Evolutionary conservation across 2,113 vertebrate species (phyloP).

Genomic region (Prietella phreatophila): DNA sequence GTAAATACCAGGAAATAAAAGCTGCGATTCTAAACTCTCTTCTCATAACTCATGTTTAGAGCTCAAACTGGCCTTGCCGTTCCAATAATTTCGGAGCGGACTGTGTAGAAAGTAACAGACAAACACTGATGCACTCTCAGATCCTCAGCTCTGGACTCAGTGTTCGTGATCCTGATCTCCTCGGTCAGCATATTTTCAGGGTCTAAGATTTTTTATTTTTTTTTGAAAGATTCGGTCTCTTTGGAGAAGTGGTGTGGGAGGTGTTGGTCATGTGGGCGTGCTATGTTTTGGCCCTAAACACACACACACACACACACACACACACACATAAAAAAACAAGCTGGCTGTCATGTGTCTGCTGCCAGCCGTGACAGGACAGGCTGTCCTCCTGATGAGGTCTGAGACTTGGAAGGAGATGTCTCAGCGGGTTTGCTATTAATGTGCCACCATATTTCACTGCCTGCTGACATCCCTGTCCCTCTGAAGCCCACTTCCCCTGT

Average conservation of each 20-base stretch:
- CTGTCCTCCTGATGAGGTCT: constrained; percentile 33
- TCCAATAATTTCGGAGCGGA: no score
- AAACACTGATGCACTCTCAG: not conserved
- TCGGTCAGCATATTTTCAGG: not conserved
- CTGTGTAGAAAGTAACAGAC: not conserved
- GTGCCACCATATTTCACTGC: constrained; percentile 27
- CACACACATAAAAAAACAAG: not conserved
- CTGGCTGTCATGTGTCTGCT: constrained; percentile 31
- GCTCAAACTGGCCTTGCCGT: no score
- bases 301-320: not conserved
- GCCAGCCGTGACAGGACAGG: constrained; percentile 35
- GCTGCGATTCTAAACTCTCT: no score
- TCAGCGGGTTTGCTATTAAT: constrained; percentile 28
- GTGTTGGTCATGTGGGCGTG: not conserved
- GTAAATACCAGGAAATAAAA: no score
- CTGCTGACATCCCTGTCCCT: not conserved
- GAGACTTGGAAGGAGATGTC: constrained; percentile 38
- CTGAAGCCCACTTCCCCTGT: not conserved
- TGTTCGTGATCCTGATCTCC: not conserved
- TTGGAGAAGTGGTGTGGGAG: not conserved
- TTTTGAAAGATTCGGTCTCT: not conserved
- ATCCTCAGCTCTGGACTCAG: not conserved
- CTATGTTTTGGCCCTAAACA: not conserved
- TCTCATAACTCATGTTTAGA: no score
- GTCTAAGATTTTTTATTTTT: not conserved